Percentiles rank a stretch among this genome's conserved stretches.
Evolutionary conservation across 2,888 invertebrate genomes (phyloP).

Genomic region (Flabesymbios commensalis): DNA sequence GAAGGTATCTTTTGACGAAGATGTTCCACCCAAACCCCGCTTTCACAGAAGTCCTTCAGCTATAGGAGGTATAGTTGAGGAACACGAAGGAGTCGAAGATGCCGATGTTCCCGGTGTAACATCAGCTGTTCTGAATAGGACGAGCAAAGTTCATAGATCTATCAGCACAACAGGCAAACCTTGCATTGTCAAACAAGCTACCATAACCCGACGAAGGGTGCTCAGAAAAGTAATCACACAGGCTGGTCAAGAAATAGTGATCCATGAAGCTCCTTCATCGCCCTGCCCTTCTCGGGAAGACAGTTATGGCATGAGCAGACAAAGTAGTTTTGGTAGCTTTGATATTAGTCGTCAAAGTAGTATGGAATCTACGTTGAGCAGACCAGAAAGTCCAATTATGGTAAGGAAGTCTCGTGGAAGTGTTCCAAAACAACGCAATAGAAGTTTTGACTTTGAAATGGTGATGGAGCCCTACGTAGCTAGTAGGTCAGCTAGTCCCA

Average conservation of each 20-base stretch:
- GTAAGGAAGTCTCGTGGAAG: too few relatives aligned
- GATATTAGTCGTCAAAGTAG: too few relatives aligned
- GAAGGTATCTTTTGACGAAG: slow-evolving; percentile 4
- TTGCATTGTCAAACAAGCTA: slow-evolving; percentile 22
- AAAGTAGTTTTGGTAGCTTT: too few relatives aligned
- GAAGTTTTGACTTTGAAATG: too few relatives aligned
- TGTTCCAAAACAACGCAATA: too few relatives aligned
- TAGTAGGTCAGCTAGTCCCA: too few relatives aligned
- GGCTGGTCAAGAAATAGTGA: slow-evolving; percentile 46
- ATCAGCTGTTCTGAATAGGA: slow-evolving; percentile 8
- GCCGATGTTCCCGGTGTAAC: not conserved
- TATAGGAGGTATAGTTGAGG: not conserved
- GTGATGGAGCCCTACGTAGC: too few relatives aligned
- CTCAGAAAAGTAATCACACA: slow-evolving; percentile 45
- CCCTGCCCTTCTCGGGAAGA: not conserved
- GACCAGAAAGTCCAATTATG: too few relatives aligned
- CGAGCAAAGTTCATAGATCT: slow-evolving; percentile 2
- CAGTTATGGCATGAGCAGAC: too few relatives aligned
- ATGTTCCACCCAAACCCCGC: not conserved
- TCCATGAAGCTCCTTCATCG: slow-evolving; percentile 16
- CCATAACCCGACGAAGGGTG: slow-evolving; percentile 46
- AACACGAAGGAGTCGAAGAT: not conserved
- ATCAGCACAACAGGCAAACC: not conserved
- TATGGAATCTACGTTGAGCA: too few relatives aligned
- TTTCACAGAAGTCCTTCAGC: too few relatives aligned